Evolutionary conservation across 2,888 invertebrate genomes (phyloP).

Genomic region (Gastracanthus pulcherrimus): DNA sequence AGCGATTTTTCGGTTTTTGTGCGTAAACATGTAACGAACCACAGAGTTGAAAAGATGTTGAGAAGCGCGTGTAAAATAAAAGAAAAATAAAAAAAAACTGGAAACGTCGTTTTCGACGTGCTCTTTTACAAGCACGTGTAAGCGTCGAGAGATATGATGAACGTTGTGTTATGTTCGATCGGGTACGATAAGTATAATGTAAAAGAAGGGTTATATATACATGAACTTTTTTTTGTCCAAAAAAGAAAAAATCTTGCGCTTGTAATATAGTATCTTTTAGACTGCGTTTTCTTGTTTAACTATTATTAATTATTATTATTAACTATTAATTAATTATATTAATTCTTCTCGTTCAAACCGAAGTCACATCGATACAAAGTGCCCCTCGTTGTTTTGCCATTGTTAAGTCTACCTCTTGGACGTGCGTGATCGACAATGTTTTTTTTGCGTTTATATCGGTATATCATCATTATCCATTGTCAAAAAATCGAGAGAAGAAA

Average conservation of each 20-base stretch:
- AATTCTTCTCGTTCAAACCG: slow-evolving; percentile 16
- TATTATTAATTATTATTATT: slow-evolving; percentile 42
- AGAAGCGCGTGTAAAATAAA: too few species aligned
- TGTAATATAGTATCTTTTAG: slow-evolving; percentile 52
- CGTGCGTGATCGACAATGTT: slow-evolving; percentile 18
- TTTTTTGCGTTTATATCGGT: neutral
- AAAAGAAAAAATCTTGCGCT: slow-evolving; percentile 19
- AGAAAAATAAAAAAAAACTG: neutral
- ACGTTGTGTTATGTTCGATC: slow-evolving; percentile 28
- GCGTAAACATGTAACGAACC: too few species aligned
- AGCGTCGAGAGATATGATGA: slow-evolving; percentile 10
- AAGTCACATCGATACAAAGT: slow-evolving; percentile 44
- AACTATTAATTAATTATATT: slow-evolving; percentile 27
- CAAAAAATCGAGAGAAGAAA: too few species aligned
- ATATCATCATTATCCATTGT: neutral
- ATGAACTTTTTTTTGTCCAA: slow-evolving; percentile 29
- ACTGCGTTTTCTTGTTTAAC: slow-evolving; percentile 47
- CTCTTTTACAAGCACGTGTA: slow-evolving; percentile 47
- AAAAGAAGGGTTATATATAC: slow-evolving; percentile 2
- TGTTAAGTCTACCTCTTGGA: slow-evolving; percentile 35
- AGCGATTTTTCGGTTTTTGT: neutral
- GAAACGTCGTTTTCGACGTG: slow-evolving; percentile 10
- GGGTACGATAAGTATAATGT: slow-evolving; percentile 14
- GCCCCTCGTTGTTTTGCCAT: slow-evolving; percentile 19
- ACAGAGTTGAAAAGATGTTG: too few species aligned